Percentiles rank a stretch among this genome's conserved stretches.
phyloP scores from a whole-genome alignment of 2,113 vertebrate species.

The Gnathonemus longibarbis region DNA sequence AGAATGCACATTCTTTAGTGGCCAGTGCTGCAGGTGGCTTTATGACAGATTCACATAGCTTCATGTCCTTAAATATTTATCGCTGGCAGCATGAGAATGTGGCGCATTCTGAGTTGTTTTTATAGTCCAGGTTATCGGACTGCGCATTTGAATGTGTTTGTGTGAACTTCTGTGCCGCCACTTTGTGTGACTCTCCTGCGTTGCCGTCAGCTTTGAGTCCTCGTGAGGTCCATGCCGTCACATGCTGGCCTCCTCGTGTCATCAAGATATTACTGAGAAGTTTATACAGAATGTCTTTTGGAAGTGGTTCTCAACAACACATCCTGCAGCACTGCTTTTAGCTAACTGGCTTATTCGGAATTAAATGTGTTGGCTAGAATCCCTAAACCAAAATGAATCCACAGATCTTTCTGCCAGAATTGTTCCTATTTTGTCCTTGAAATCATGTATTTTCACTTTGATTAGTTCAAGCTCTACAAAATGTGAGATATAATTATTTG shows the following conservation, averaged over 20 bases:
- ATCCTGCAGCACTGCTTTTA: not conserved
- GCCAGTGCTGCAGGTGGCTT: not conserved
- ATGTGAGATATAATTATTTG: not conserved
- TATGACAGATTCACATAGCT: not conserved
- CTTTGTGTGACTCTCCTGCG: not conserved
- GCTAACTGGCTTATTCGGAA: not conserved
- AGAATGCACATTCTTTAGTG: not conserved
- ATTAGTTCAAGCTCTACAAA: not conserved
- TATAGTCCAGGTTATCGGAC: not conserved
- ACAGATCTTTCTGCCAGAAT: not conserved
- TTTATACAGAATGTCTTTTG: not conserved
- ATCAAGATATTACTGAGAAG: not conserved
- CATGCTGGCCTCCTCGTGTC: not conserved
- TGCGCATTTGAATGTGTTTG: not conserved
- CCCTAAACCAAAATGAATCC: not conserved
- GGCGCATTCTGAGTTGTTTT: not conserved
- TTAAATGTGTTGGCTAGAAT: not conserved
- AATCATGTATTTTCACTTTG: not conserved
- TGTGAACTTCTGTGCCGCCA: not conserved
- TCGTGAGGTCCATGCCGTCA: not conserved
- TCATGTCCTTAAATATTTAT: not conserved
- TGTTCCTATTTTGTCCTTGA: not conserved
- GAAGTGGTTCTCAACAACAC: not conserved
- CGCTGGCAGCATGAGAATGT: not conserved
- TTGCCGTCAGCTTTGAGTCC: not conserved